These are phyloP conservation scores for Acipenser ruthenus DNA, from an alignment of 2,797 vertebrate species.

Conservation along the genomic window DNA sequence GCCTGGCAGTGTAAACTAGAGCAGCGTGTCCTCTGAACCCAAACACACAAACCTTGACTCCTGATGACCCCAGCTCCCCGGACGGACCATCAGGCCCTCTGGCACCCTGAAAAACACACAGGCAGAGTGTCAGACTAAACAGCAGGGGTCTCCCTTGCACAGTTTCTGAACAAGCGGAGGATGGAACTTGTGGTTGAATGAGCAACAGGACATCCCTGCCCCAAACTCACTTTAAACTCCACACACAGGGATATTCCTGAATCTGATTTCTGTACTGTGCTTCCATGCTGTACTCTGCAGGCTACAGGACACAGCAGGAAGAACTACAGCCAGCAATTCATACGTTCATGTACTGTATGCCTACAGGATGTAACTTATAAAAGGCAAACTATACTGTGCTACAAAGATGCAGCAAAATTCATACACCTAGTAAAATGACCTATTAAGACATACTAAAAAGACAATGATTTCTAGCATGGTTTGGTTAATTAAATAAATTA, in stretches of 20 bases:
- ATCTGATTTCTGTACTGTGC: no score
- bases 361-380: no score
- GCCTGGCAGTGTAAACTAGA: background rate
- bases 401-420: no score
- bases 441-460: no score
- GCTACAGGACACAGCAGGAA: no score
- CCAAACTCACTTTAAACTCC: slow-evolving; percentile 14
- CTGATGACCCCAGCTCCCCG: slow-evolving; percentile 81
- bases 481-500: no score
- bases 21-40: slow-evolving; percentile 2
- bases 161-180: slow-evolving; percentile 27
- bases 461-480: no score
- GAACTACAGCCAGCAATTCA: no score
- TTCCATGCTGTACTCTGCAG: no score
- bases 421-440: no score
- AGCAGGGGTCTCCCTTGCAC: slow-evolving; percentile 66
- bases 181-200: background rate
- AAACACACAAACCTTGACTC: slow-evolving; percentile 70
- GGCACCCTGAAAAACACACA: slow-evolving; percentile 71
- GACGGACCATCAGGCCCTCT: slow-evolving; percentile 80
- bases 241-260: background rate
- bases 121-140: slow-evolving; percentile 44
- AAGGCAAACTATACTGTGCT: no score
- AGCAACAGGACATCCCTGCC: slow-evolving; percentile 8
- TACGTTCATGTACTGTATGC: no score